Conservation (phyloP, 2,888 invertebrate genomes). For the Ormyrus labotus region DNA sequence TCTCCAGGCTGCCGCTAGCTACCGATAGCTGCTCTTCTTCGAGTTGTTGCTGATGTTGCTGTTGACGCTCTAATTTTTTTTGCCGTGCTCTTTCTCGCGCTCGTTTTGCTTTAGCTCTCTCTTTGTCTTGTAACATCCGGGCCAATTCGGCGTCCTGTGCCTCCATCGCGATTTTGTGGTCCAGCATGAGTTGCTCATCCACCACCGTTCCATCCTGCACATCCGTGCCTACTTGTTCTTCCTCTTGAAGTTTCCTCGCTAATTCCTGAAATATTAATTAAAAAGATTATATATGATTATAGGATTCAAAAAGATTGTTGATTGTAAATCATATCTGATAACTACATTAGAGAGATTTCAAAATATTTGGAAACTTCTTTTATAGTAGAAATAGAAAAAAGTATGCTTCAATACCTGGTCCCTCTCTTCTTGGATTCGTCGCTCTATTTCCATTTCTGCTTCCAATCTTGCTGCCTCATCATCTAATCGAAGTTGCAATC, state of each 20-base stretch:
- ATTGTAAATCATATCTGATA: no score
- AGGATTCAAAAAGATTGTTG: no score
- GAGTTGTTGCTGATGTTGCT: conserved; percentile 78
- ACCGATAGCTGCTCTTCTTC: conserved; percentile 69
- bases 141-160: conserved; percentile 88
- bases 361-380: no score
- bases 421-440: conserved; percentile 83
- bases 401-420: conserved; percentile 79
- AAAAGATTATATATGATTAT: conserved; percentile 68
- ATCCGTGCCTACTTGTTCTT: conserved; percentile 81
- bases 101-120: conserved; percentile 83
- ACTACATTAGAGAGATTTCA: no score
- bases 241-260: conserved; percentile 85
- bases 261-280: conserved; percentile 78
- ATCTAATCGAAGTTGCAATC: conserved; percentile 71
- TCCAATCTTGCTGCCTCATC: conserved; percentile 71
- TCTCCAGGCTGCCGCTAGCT: conserved; percentile 64
- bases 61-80: conserved; percentile 75
- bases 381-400: no score
- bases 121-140: conserved; percentile 85
- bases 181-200: conserved; percentile 72
- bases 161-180: conserved; percentile 85
- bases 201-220: conserved; percentile 74
- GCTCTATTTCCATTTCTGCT: conserved; percentile 77
- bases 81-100: conserved; percentile 82